A percentile compares a stretch with the other conserved stretches of the same genome.
Evolutionary conservation across 1,140 invertebrate species (phyloP).

Genomic region (Heliconius hewitsoni): DNA sequence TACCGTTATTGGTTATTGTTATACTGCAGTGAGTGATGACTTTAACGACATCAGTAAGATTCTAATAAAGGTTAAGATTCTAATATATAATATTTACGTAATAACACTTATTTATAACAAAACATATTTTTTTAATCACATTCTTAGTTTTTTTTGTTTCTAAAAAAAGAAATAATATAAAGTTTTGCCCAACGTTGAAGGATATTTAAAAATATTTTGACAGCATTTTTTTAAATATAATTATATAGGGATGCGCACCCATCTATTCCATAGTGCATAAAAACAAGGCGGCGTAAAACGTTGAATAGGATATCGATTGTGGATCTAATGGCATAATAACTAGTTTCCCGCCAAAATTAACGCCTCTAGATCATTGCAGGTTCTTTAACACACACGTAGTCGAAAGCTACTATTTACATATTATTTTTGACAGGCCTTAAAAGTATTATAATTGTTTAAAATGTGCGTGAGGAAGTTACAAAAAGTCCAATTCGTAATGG

Average conservation of each 20-base stretch:
- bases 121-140: too few relatives aligned
- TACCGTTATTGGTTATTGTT: neutral
- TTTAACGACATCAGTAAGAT: too few relatives aligned
- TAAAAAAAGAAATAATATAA: neutral
- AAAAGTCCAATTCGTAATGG: slow-evolving; percentile 66
- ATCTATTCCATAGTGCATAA: slow-evolving; percentile 44
- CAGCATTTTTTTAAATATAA: slow-evolving; percentile 58
- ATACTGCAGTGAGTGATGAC: neutral
- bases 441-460: slow-evolving; percentile 72
- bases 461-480: slow-evolving; percentile 57
- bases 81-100: too few relatives aligned
- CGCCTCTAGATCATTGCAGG: slow-evolving; percentile 60
- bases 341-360: slow-evolving; percentile 72
- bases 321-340: slow-evolving; percentile 75
- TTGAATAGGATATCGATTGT: slow-evolving; percentile 75
- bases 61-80: too few relatives aligned
- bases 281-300: slow-evolving; percentile 51
- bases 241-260: slow-evolving; percentile 53
- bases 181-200: slow-evolving; percentile 21
- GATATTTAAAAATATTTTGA: slow-evolving; percentile 57
- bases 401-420: slow-evolving; percentile 77
- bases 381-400: slow-evolving; percentile 57
- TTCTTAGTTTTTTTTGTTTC: too few relatives aligned
- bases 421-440: slow-evolving; percentile 77
- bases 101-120: too few relatives aligned